A percentile compares a stretch with the other conserved stretches of the same genome.
These are phyloP conservation scores for Drosophila parvula DNA, from an alignment of 1,140 invertebrate genomes.

Conservation along the genomic window DNA sequence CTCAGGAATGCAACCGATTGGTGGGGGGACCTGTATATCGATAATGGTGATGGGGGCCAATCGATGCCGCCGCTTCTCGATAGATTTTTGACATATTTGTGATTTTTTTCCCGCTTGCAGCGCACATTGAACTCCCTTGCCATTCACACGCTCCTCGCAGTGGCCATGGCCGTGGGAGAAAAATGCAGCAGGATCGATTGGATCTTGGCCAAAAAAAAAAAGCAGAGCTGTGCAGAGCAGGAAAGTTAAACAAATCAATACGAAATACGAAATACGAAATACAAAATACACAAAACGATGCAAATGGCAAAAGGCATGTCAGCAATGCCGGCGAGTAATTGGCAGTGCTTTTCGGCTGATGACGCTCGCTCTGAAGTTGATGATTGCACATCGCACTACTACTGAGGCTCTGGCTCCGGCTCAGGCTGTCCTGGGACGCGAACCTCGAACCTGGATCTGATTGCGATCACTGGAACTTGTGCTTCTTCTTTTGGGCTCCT, in stretches of 20 bases:
- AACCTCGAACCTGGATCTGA: conserved; percentile 41
- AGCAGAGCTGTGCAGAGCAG: conserved; percentile 12
- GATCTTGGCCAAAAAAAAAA: conserved; percentile 30
- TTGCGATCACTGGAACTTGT: conserved; percentile 57
- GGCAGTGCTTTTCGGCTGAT: conserved; percentile 63
- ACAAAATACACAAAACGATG: conserved; percentile 61
- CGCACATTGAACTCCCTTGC: conserved; percentile 52
- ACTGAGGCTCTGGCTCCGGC: too few species aligned
- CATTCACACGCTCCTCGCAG: conserved; percentile 66
- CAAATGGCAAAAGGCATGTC: conserved; percentile 80
- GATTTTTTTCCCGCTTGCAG: conserved; percentile 8
- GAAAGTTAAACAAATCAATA: conserved; percentile 79
- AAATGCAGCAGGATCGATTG: conserved; percentile 54
- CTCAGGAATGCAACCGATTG: conserved; percentile 29
- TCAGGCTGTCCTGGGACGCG: background rate
- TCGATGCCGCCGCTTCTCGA: conserved; percentile 37
- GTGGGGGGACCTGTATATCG: background rate
- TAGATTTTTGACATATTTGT: conserved; percentile 78
- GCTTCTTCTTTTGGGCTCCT: conserved; percentile 6
- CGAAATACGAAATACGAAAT: conserved; percentile 30
- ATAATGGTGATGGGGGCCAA: too few species aligned
- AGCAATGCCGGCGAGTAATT: conserved; percentile 78
- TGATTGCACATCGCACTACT: conserved; percentile 63
- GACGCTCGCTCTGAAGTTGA: conserved; percentile 70
- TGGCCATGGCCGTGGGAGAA: conserved; percentile 70